phyloP scores from a whole-genome alignment of 2,888 invertebrate species.

The Tipula helvola region DNA sequence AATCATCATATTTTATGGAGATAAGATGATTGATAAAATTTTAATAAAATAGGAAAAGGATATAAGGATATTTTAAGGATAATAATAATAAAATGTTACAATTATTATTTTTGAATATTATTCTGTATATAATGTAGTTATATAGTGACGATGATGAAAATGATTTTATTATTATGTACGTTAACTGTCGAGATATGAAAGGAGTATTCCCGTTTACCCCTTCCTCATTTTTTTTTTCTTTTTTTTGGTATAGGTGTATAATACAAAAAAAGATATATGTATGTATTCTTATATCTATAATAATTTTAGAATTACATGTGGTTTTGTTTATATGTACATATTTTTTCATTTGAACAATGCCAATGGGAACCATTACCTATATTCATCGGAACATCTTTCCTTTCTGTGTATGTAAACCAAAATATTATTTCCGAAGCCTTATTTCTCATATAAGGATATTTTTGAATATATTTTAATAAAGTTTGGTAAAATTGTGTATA shows the following conservation, averaged over 20 bases:
- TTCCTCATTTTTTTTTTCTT: background rate
- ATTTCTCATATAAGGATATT: background rate
- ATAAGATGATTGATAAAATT: conserved; percentile 4
- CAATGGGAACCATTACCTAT: background rate
- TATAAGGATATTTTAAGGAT: background rate
- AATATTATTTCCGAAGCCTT: background rate
- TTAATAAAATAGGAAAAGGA: background rate
- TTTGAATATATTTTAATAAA: background rate
- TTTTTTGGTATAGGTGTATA: background rate
- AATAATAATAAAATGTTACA: background rate
- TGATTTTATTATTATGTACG: background rate
- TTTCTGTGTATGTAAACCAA: background rate
- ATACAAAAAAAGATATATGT: background rate
- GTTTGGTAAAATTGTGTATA: background rate
- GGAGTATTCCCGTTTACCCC: background rate
- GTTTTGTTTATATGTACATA: background rate
- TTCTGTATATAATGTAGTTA: background rate
- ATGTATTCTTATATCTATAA: background rate
- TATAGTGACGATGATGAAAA: background rate
- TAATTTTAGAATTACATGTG: background rate
- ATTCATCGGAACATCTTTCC: background rate
- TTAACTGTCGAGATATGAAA: background rate
- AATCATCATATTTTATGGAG: background rate
- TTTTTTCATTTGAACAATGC: background rate
- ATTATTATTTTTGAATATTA: background rate